Evolutionary conservation across 2,888 invertebrate species (phyloP), one percentile per base, ranked within the genome.

Genomic region (Phorcus lineatus): DNA sequence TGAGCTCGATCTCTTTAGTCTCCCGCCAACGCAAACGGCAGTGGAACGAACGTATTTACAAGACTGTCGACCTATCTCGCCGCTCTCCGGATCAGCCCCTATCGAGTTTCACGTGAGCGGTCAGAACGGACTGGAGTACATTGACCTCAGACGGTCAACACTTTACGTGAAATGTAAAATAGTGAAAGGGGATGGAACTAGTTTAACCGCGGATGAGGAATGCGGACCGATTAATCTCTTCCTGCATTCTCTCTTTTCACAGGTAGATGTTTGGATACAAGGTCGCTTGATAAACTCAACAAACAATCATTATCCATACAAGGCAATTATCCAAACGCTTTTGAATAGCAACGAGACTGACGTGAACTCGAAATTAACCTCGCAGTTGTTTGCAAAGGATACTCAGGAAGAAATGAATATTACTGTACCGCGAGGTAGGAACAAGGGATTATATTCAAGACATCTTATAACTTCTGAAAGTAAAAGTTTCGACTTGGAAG

Each of bases 401-500:
- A 47, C 47, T 47, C 47, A 47, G 13, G 47, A 47, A 13, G 47
- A 47, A 47, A 47, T 47, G 47, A 13, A 47, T 47, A 11, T 47
- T 47, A 47, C 47, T 47, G 11, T 47, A 47, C 47, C 47, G 7
- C 47, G 47, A 11, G 47, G 47, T 47, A 47, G 47, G 47, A 74
- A 74, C 74, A 74, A 74, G 13, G 74, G 74, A 36, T 47, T 74
- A n/a, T 74, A 31, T 47, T 62, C 76, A 36, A 55, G 81, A 16
- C 53, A 31, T 31, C 36, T 54, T 52, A 57, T 76, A 28, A 79
- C 62, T 9, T 74, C 54, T 17, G n/a, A 57, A 24, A 76, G 79
- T 22, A 79, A 77, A 57, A 57, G 67, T 36, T 36, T 81, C 13
- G 81, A 81, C 28, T n/a, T 81, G 76, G 70, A 66, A 28, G 81